Conservation (phyloP, 2,888 invertebrate species). For the Pandemis corylana region DNA sequence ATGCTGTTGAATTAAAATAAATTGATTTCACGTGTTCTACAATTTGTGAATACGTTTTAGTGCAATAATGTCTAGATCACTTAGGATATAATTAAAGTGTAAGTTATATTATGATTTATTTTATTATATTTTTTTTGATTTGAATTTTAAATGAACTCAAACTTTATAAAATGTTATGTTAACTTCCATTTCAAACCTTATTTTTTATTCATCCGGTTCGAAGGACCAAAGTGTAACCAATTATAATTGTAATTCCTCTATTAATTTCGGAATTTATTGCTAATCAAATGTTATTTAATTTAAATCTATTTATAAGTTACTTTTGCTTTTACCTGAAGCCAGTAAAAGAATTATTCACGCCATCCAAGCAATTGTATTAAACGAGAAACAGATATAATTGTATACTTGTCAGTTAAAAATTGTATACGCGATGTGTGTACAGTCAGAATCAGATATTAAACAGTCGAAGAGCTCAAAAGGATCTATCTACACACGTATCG, state of each 20-base stretch:
- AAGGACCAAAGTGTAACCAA: conserved; percentile 1
- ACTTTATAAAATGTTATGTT: background rate
- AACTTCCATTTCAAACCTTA: background rate
- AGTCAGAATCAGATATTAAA: no score
- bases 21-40: conserved; percentile 17
- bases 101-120: conserved; percentile 11
- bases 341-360: background rate
- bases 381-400: no score
- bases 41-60: conserved; percentile 38
- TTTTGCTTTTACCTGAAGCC: background rate
- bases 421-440: no score
- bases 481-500: no score
- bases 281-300: background rate
- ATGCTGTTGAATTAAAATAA: background rate
- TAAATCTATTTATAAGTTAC: background rate
- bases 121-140: conserved; percentile 8
- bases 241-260: background rate
- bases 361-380: no score
- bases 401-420: no score
- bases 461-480: no score
- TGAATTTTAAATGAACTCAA: background rate
- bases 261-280: background rate
- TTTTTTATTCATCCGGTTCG: conserved; percentile 1
- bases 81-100: conserved; percentile 28
- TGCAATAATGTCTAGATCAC: conserved; percentile 51